These are phyloP conservation scores for Scelioninae gen. 1 DNA, from an alignment of 2,888 invertebrate genomes.

Conservation along the genomic window DNA sequence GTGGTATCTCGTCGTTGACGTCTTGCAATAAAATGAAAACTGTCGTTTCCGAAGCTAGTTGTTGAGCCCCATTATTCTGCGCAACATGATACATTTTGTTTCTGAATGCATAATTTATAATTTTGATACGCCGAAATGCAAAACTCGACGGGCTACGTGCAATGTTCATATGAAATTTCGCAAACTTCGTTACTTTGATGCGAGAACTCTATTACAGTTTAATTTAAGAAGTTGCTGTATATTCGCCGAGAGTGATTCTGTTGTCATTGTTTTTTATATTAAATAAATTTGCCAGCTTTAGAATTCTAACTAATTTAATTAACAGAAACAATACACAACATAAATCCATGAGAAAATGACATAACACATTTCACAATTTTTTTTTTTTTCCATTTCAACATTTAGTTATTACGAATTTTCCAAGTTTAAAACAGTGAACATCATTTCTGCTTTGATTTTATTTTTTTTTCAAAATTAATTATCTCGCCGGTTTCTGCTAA, in stretches of 20 bases:
- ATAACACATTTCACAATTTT: too few relatives aligned
- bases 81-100: constrained; percentile 55
- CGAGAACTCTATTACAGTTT: constrained; percentile 37
- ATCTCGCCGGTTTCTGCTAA: neutral
- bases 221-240: constrained; percentile 44
- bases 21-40: constrained; percentile 97
- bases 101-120: constrained; percentile 56
- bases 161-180: constrained; percentile 47
- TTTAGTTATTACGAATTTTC: too few relatives aligned
- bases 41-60: constrained; percentile 96
- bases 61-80: constrained; percentile 98
- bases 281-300: constrained; percentile 6
- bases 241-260: constrained; percentile 6
- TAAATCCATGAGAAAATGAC: too few relatives aligned
- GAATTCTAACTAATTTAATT: too few relatives aligned
- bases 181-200: constrained; percentile 53
- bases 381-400: too few relatives aligned
- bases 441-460: too few relatives aligned
- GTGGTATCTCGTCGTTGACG: constrained; percentile 98
- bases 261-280: constrained; percentile 17
- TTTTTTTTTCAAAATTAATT: constrained; percentile 4
- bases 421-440: too few relatives aligned
- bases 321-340: too few relatives aligned
- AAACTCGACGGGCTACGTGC: constrained; percentile 18
- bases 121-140: constrained; percentile 42